phyloP scores from a whole-genome alignment of 2,888 invertebrate genomes.

The Aleiodes alternator region DNA sequence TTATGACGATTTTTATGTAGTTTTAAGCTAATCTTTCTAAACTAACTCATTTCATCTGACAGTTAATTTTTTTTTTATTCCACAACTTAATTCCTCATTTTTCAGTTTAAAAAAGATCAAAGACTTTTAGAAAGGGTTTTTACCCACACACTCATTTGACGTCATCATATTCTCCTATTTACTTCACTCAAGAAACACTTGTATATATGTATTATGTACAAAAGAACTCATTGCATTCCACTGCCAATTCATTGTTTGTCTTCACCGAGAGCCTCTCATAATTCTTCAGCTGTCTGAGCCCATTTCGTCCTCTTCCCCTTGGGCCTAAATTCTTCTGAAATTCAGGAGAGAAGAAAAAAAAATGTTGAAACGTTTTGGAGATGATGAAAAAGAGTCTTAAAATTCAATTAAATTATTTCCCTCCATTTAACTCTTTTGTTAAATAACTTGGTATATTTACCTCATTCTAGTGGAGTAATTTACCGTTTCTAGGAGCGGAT shows the following conservation, averaged over 20 bases:
- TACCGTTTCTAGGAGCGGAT: no score
- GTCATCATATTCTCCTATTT: constrained; percentile 30
- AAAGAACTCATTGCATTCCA: constrained; percentile 10
- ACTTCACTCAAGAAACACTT: not conserved
- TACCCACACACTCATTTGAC: constrained; percentile 8
- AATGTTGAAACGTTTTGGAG: not conserved
- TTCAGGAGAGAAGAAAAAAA: not conserved
- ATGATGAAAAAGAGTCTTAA: constrained; percentile 4
- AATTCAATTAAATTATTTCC: constrained; percentile 9
- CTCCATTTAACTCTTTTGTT: not conserved
- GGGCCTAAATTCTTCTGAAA: not conserved
- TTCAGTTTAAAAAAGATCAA: constrained; percentile 22
- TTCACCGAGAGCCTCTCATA: constrained; percentile 31
- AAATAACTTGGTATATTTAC: not conserved
- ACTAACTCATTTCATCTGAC: constrained; percentile 5
- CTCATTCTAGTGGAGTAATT: no score
- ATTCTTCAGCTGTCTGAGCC: constrained; percentile 21
- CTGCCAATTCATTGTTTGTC: constrained; percentile 36
- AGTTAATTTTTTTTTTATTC: not conserved
- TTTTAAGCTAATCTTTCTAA: no score
- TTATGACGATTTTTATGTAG: no score
- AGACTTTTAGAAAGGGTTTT: not conserved
- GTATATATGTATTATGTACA: constrained; percentile 17
- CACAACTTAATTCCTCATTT: constrained; percentile 22
- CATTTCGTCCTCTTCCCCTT: constrained; percentile 16